Conservation (phyloP, 1,140 invertebrate genomes). For the Schmidtea mediterranea region DNA sequence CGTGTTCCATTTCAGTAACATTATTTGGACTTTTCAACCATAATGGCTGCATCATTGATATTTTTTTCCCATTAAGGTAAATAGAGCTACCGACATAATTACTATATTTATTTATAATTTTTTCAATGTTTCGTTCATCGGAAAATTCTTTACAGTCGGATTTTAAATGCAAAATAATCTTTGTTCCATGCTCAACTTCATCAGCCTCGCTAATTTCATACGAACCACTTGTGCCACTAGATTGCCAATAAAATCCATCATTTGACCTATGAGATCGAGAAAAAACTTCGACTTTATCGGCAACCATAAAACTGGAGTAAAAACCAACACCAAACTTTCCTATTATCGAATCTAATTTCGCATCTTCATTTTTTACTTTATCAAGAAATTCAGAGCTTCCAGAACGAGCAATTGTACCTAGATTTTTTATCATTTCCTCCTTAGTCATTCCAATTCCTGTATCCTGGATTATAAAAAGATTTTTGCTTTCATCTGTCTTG, state of each 20-base stretch:
- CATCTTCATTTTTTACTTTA: constrained; percentile 43
- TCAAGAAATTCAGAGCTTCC: constrained; percentile 52
- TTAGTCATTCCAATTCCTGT: constrained; percentile 74
- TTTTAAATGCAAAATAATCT: constrained; percentile 67
- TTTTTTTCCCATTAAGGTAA: constrained; percentile 54
- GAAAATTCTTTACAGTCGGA: constrained; percentile 53
- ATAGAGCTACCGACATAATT: constrained; percentile 82
- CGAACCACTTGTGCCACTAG: constrained; percentile 39
- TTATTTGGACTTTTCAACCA: constrained; percentile 73
- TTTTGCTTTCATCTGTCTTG: constrained; percentile 52
- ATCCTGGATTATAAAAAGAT: constrained; percentile 62
- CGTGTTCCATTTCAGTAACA: constrained; percentile 53
- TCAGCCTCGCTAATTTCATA: not conserved
- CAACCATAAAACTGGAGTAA: constrained; percentile 86
- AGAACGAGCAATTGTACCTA: constrained; percentile 76
- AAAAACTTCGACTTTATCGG: constrained; percentile 66
- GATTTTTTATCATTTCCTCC: constrained; percentile 59
- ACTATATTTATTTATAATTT: constrained; percentile 74
- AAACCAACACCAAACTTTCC: constrained; percentile 95
- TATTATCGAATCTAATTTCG: constrained; percentile 41
- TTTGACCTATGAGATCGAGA: constrained; percentile 35
- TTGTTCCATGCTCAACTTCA: constrained; percentile 47
- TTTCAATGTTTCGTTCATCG: constrained; percentile 52
- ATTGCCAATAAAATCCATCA: constrained; percentile 50
- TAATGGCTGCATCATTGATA: constrained; percentile 59